phyloP scores from a whole-genome alignment of 2,113 vertebrate species.

The Sturnus vulgaris region DNA sequence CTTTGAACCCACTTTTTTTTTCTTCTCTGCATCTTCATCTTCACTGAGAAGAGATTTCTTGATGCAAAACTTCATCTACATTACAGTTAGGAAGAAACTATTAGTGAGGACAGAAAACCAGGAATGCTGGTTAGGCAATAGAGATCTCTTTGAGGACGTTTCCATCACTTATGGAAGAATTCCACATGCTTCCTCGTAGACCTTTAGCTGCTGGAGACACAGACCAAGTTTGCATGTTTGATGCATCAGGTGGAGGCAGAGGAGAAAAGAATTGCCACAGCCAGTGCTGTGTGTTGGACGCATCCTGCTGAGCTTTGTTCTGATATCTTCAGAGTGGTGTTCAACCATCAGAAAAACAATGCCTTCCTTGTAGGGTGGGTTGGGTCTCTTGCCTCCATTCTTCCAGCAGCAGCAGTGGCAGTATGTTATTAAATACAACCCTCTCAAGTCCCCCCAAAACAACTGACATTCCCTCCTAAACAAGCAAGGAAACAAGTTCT shows the following conservation, averaged over 20 bases:
- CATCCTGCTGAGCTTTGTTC: background rate
- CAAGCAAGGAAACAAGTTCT: slow-evolving; percentile 20
- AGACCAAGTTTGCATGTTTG: background rate
- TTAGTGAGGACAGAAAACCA: background rate
- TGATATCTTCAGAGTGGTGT: background rate
- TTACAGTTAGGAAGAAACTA: background rate
- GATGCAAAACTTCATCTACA: background rate
- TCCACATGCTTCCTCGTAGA: background rate
- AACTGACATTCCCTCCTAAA: background rate
- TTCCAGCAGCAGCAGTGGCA: slow-evolving; percentile 57
- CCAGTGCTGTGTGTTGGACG: background rate
- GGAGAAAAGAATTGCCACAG: background rate
- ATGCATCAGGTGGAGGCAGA: background rate
- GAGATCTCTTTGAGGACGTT: background rate
- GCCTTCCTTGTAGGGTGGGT: background rate
- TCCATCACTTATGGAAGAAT: background rate
- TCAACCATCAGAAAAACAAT: background rate
- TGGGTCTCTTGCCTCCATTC: background rate
- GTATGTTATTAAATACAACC: background rate
- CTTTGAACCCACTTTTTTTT: background rate
- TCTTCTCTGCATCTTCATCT: background rate
- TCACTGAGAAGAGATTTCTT: background rate
- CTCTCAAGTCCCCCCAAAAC: background rate
- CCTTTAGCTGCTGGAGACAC: background rate
- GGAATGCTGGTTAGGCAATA: fast-evolving